Evolutionary conservation across 2,797 vertebrate species (phyloP), one percentile per base, ranked within the genome.

Genomic region (Sternotherus odoratus): DNA sequence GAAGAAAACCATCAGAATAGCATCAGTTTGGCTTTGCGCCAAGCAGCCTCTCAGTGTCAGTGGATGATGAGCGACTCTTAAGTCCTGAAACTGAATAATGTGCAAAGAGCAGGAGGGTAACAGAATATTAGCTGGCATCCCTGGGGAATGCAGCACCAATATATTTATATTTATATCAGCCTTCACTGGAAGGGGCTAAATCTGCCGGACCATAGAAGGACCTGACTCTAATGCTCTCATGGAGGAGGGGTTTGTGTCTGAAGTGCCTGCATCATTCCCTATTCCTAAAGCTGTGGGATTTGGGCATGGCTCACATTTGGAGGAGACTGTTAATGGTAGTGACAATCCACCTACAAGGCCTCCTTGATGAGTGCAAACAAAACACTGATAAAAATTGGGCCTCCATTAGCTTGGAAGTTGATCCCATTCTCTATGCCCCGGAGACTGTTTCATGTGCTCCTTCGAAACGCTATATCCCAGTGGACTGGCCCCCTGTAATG

Each of bases 31-130:
- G 88, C 80, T 91, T 96, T 93, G 28, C 56, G 94, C 82, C 83
- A 87, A 81, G 56, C 72, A 92, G 78, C 66, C 75, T 96, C 82
- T 72, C 86, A 87, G 75, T 85, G 13, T 57, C 36, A 74, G 79
- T 11, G 60, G 39, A 36, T 56, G 48, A 1, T 19, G 83, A 85
- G 48, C 16, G 60, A 75, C 83, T 95, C 91, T 85, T 85, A 78
- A 77, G 87, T 75, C 50, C 60, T 95, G 95, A 98, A 97, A 97
- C 50, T 2, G 48, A 97, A 94, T 93, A 94, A 94, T 43, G 39
- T 96, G 93, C 85, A 86, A 95, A 96, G 95, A 96, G 92, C 83
- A 81, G 87, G 74, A 91, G 89, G 51, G 54, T 86, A 88, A 78
- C 6, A 51, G 90, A 87, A 89, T 85, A 82, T 85, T 91, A 43